phyloP scores from a whole-genome alignment of 2,113 vertebrate species.

The Sitta europaea region DNA sequence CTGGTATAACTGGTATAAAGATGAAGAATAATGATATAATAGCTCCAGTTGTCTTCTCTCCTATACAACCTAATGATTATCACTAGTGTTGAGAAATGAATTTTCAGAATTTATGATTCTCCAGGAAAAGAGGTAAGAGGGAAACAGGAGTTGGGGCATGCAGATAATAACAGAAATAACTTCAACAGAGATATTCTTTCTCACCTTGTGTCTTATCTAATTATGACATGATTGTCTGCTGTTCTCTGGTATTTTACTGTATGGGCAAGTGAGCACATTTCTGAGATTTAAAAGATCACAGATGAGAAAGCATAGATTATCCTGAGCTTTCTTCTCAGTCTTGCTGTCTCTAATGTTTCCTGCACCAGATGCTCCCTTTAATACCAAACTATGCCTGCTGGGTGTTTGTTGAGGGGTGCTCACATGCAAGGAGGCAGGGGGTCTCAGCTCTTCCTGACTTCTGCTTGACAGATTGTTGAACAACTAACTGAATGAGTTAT shows the following conservation, averaged over 20 bases:
- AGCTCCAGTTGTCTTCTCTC: neutral
- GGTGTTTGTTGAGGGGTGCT: neutral
- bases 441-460: neutral
- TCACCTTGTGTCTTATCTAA: neutral
- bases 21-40: neutral
- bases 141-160: neutral
- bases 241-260: neutral
- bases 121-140: neutral
- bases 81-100: neutral
- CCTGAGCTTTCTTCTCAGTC: neutral
- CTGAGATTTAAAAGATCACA: neutral
- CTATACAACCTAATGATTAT: neutral
- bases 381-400: neutral
- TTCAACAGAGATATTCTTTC: neutral
- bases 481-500: neutral
- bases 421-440: neutral
- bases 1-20: neutral
- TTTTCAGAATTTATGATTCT: neutral
- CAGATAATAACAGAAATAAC: neutral
- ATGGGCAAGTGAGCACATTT: neutral
- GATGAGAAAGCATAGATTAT: neutral
- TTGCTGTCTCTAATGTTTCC: neutral
- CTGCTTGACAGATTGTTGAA: neutral
- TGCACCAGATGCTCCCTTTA: neutral
- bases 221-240: neutral